These are phyloP conservation scores for Porites lutea DNA, from an alignment of 64 coral and sea anemone species.

Conservation along the genomic window DNA sequence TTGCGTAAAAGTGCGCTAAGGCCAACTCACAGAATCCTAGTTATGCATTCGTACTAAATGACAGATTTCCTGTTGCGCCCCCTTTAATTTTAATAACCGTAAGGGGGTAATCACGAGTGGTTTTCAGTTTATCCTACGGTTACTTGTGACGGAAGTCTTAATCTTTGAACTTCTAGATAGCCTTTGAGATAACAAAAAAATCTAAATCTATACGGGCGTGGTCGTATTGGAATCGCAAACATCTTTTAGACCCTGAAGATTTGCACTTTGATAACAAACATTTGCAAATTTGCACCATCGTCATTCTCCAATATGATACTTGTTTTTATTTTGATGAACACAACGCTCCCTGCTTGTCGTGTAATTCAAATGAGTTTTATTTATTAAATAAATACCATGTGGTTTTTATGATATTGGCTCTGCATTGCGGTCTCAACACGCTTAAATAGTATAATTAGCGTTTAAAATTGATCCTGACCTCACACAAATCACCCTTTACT, in stretches of 20 bases:
- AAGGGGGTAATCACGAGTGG: background rate
- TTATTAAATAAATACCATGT: background rate
- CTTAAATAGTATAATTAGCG: background rate
- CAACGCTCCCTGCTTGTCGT: background rate
- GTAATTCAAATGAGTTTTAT: background rate
- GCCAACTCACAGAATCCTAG: background rate
- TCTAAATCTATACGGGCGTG: background rate
- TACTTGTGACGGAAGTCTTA: background rate
- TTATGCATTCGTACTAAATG: background rate
- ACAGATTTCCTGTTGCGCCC: constrained; percentile 39
- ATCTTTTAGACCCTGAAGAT: background rate
- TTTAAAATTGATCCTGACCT: constrained; percentile 3
- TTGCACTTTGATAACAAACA: background rate
- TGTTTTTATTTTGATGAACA: background rate
- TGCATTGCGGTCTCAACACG: background rate
- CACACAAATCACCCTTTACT: background rate
- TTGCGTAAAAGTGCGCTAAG: background rate
- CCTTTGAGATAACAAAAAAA: constrained; percentile 2
- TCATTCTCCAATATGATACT: background rate
- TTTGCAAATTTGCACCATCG: no score
- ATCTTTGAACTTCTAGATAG: background rate
- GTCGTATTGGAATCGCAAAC: background rate
- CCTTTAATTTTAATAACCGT: constrained; percentile 27
- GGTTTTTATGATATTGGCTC: background rate
- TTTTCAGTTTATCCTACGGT: background rate